Base-by-base conservation (phyloP, 1,140 invertebrate genomes). In the Drosophila leontia region DNA sequence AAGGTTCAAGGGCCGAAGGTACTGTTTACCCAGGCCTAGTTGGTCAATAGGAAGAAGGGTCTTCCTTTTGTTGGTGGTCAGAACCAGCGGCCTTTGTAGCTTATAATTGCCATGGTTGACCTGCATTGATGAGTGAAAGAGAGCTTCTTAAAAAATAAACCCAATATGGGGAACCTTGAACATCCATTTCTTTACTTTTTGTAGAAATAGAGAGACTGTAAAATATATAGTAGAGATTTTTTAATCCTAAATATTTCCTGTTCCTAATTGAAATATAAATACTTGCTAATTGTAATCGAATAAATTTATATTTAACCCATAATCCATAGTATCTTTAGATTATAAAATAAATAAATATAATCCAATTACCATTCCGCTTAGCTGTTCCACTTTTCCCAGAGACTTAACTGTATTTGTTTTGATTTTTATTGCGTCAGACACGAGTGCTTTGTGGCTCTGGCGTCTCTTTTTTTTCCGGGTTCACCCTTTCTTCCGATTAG, bases 361-460 rank as follows among this genome's bases (percentile, higher is more conserved):
- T 51, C 17, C 34, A 51, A 34, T 32, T 51, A 51, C 48, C 26
- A 35, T 35, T 13, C 50, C 50, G 7, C 17, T 9, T 13, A 7
- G 7, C 32, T 35, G 50, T 53, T 53, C 50, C 50, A 53, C 50
- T 53, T 35, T 53, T 53, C 34, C 53, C 53, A 13, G 11, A 35
- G 13, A 41, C 55, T n/a, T 11, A 2, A 39, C 13, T 32, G 7
- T 47, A 34, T 56, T 56, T 70, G 39, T 39, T 57, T 34, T 64
- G 51, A 50, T 42, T 75, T 37, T 42, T 53, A 37, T 55, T 55
- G 72, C 51, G 32, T 64, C 23, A 76, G 51, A 50, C 19, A 60
- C 45, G 64, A 69, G 53, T 57, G 37, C 48, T 48, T 53, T 44
- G 45, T 70, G 41, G 17, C 17, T n/a, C 44, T 29, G 32, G 64